phyloP scores from a whole-genome alignment of 2,797 vertebrate genomes.

The Hippoglossus hippoglossus region DNA sequence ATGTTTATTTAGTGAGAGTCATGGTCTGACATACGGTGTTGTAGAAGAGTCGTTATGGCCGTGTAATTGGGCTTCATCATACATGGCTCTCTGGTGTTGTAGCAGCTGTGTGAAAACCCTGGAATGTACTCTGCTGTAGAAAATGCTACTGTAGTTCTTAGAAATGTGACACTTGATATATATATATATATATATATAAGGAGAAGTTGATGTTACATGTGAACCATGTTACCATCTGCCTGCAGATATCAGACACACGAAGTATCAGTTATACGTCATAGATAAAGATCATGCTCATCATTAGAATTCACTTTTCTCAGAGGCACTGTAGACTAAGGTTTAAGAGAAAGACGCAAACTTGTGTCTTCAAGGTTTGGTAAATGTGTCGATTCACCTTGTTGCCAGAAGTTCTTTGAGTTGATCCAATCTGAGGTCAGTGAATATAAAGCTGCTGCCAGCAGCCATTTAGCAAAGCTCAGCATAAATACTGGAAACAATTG shows the following conservation, averaged over 20 bases:
- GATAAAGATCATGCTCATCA: slow-evolving; percentile 16
- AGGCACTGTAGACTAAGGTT: not conserved
- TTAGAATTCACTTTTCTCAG: slow-evolving; percentile 1
- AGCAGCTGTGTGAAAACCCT: slow-evolving; percentile 68
- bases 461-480: slow-evolving; percentile 13
- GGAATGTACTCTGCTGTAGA: slow-evolving; percentile 70
- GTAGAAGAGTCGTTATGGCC: slow-evolving; percentile 45
- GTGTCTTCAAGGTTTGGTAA: slow-evolving; percentile 18
- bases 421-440: not conserved
- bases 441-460: not conserved
- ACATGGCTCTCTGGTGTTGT: slow-evolving; percentile 58
- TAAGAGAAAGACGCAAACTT: not conserved
- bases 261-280: slow-evolving; percentile 25
- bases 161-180: slow-evolving; percentile 70
- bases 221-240: slow-evolving; percentile 48
- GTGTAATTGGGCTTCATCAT: slow-evolving; percentile 55
- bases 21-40: slow-evolving; percentile 43
- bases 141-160: slow-evolving; percentile 76
- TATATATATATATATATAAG: slow-evolving; percentile 36
- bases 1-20: slow-evolving; percentile 50
- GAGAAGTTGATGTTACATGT: slow-evolving; percentile 52
- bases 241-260: slow-evolving; percentile 38
- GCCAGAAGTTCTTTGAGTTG: not conserved
- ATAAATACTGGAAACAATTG: not conserved
- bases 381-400: not conserved